Base-by-base conservation (phyloP, 2,888 invertebrate species). In the Apamea monoglypha region DNA sequence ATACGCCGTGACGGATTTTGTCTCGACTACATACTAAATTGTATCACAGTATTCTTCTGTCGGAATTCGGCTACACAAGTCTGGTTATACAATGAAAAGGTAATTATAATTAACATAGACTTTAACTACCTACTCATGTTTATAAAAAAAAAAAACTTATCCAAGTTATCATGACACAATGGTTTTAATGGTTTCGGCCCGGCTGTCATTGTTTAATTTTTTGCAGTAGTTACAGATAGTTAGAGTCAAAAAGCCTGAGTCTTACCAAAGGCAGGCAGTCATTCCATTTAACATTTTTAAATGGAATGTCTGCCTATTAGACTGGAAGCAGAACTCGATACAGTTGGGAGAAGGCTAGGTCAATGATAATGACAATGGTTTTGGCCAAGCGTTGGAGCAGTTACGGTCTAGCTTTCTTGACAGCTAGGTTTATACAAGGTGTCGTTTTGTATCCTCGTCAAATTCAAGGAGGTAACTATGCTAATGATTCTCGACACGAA, bases 1-100 rank as follows among this genome's bases (percentile, higher is more conserved):
- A 98, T 99, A 89, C 97, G 98, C 69, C 97, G 99, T 83, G 99
- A 99, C 93, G 98, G 98, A 91, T 97, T 98, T 83, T 99, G 99
- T 92, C 96, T 99, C 89, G 99, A 99, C 96, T 99, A 98, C 95
- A 98, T 99, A 87, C 98, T 98, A 74, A 97, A 98, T 88, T 98
- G 98, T 87, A 98, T 99, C 74, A 98, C 98, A 88, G 97, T 99
- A 56, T 98, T 98, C 94, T 98, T 98, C 5, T 99, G 99, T 92
- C 98, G 98, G 91, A 98, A 98, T 61, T 98, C 98, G 79, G 98
- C 98, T 93, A 98, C 98, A n/a, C 91, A 92, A 81, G 80, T 85
- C 61, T 92, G 92, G 92, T 67, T 91, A 8, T 92, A 92, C n/a
- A 80, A 87, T 81, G 74, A 80, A 32, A 81, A 87, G 88, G 91